Evolutionary conservation across 2,888 invertebrate species (phyloP), one percentile per base, ranked within the genome.

Genomic region (Temnothorax ravouxi): DNA sequence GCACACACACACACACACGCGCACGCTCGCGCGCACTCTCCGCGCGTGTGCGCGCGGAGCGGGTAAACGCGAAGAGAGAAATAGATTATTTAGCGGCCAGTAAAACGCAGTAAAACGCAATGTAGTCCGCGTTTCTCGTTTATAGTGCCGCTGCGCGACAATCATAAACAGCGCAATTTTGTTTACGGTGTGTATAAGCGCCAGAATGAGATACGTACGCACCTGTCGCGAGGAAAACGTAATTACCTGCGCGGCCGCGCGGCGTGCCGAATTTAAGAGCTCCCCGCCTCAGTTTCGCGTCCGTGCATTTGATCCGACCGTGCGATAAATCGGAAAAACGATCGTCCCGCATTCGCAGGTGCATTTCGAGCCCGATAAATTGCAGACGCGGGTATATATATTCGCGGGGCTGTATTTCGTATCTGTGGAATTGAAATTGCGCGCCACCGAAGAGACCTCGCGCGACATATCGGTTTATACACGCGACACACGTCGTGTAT

Each of bases 61-160:
- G 82, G 59, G 67, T 59, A 85, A 38, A 79, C 64, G n/a, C 83
- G 29, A 34, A 34, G 74, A 79, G 84, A 72, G 90, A 89, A 89
- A 89, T 88, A 88, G 88, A 89, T 89, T 89, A 86, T 89, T 89
- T 89, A 88, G 84, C 66, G 84, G 67, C 25, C 44, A 50, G 69
- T 84, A 90, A 81, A 90, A 56, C 84, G 77, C 50, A 50, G 77
- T 81, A 59, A 38, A 64, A 34, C 34, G 34, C 50, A 50, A 74
- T 77, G 54, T 25, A 64, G 69, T 25, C 18, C 47, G 54, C 71
- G 76, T 47, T 84, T 66, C 59, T 50, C 56, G 86, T 84, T 85
- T 83, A 69, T 25, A 83, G 66, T 18, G 18, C 59, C 38, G 21
- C 44, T 54, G 34, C 56, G 50, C 21, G 34, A 62, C 29, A 64